phyloP scores from a whole-genome alignment of 2,113 vertebrate genomes.

The Probosciger aterrimus region DNA sequence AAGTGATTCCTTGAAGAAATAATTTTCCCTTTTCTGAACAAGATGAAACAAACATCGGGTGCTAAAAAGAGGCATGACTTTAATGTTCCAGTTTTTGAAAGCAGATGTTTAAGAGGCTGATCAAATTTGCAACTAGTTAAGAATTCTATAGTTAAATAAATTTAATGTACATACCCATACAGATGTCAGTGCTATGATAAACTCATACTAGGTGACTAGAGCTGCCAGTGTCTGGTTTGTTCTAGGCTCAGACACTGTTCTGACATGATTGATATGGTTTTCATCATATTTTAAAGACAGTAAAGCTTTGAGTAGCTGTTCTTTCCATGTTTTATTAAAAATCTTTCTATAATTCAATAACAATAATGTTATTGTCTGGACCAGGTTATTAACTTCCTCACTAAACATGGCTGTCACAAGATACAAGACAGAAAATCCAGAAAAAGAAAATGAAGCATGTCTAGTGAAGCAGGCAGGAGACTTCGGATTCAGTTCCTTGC shows the following conservation, averaged over 20 bases:
- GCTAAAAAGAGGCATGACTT: neutral
- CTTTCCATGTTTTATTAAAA: neutral
- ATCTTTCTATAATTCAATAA: neutral
- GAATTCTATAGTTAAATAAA: neutral
- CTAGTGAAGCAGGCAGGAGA: neutral
- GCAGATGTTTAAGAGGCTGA: neutral
- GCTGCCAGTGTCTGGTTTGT: neutral
- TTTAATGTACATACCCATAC: neutral
- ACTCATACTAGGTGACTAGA: neutral
- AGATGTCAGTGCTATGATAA: neutral
- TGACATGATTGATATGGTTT: neutral
- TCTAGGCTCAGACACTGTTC: neutral
- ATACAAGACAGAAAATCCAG: neutral
- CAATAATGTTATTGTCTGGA: neutral
- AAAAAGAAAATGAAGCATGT: neutral
- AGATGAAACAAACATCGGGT: neutral
- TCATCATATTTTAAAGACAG: neutral
- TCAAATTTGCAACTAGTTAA: neutral
- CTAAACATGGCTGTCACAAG: neutral
- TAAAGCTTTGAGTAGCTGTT: neutral
- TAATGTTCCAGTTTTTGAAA: neutral
- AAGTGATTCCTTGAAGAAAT: neutral
- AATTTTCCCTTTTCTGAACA: neutral
- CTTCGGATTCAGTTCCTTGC: neutral
- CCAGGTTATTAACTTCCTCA: neutral